These are phyloP conservation scores for Australoheros scitulus DNA, from an alignment of 2,113 vertebrate genomes.

Conservation along the genomic window DNA sequence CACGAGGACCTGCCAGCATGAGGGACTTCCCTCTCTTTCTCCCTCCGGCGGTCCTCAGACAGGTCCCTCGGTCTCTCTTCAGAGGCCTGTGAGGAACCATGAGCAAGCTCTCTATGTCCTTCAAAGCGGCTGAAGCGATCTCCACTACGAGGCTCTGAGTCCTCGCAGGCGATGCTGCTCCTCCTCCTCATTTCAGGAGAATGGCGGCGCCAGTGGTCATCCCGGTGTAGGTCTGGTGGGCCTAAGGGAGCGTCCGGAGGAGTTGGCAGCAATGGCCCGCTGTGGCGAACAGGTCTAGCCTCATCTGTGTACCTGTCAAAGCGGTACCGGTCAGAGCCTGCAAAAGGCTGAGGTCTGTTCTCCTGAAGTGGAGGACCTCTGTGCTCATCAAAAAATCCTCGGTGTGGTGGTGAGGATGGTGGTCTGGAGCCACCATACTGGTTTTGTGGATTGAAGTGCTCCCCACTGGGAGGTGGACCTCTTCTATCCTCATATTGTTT, in stretches of 20 bases:
- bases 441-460: slow-evolving; percentile 75
- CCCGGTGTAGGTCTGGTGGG: slow-evolving; percentile 80
- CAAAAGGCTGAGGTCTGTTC: slow-evolving; percentile 84
- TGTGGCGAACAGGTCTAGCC: slow-evolving; percentile 81
- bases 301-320: slow-evolving; percentile 83
- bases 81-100: slow-evolving; percentile 67
- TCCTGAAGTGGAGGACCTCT: slow-evolving; percentile 81
- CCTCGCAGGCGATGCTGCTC: slow-evolving; percentile 78
- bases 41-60: slow-evolving; percentile 84
- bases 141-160: slow-evolving; percentile 72
- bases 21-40: slow-evolving; percentile 78
- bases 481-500: slow-evolving; percentile 82
- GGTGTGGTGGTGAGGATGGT: slow-evolving; percentile 79
- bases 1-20: slow-evolving; percentile 71
- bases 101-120: slow-evolving; percentile 73
- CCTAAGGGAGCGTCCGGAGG: slow-evolving; percentile 78
- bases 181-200: slow-evolving; percentile 84
- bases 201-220: slow-evolving; percentile 81
- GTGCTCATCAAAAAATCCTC: slow-evolving; percentile 88
- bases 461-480: slow-evolving; percentile 63
- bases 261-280: slow-evolving; percentile 87
- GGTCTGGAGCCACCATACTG: slow-evolving; percentile 85
- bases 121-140: slow-evolving; percentile 88
- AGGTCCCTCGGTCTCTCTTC: slow-evolving; percentile 83
- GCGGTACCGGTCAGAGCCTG: slow-evolving; percentile 85